A percentile compares a stretch with the other conserved stretches of the same genome.
phyloP scores from a whole-genome alignment of 2,113 vertebrate genomes.

The Synodontis membranacea region DNA sequence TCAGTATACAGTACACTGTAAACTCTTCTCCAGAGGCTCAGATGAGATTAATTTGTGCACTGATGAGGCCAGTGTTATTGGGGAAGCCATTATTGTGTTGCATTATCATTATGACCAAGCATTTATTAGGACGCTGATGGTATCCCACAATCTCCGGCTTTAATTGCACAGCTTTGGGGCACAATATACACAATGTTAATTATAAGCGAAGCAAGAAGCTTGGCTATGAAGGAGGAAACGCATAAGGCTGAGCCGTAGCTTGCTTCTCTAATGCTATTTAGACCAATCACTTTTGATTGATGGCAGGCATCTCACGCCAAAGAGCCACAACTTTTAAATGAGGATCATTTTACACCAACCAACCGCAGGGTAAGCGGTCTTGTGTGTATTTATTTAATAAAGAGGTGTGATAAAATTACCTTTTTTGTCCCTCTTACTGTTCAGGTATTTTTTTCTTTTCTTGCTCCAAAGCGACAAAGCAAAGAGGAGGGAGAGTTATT shows the following conservation, averaged over 20 bases:
- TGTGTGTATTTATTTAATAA: constrained; percentile 57
- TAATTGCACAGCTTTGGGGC: constrained; percentile 69
- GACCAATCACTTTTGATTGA: constrained; percentile 58
- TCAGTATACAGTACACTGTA: constrained; percentile 20
- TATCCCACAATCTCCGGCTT: constrained; percentile 66
- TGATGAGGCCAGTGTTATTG: constrained; percentile 40
- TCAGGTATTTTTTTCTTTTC: constrained; percentile 21
- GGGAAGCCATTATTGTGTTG: constrained; percentile 57
- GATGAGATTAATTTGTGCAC: constrained; percentile 39
- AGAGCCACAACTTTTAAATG: constrained; percentile 53
- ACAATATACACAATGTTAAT: constrained; percentile 59
- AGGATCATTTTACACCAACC: constrained; percentile 54
- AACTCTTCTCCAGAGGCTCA: constrained; percentile 6
- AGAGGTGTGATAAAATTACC: constrained; percentile 36
- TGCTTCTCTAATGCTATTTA: constrained; percentile 54
- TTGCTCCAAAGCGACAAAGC: background rate
- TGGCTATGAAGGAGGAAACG: constrained; percentile 29
- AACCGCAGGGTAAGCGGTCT: constrained; percentile 46
- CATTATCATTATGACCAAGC: constrained; percentile 66
- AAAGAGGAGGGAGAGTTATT: background rate
- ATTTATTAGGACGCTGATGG: constrained; percentile 56
- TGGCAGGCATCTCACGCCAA: constrained; percentile 46
- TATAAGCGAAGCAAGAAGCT: constrained; percentile 45
- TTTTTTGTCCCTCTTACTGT: constrained; percentile 38
- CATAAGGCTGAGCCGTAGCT: constrained; percentile 42